Conservation (phyloP, 2,113 vertebrate species). For the Chloropsis cyanopogon region DNA sequence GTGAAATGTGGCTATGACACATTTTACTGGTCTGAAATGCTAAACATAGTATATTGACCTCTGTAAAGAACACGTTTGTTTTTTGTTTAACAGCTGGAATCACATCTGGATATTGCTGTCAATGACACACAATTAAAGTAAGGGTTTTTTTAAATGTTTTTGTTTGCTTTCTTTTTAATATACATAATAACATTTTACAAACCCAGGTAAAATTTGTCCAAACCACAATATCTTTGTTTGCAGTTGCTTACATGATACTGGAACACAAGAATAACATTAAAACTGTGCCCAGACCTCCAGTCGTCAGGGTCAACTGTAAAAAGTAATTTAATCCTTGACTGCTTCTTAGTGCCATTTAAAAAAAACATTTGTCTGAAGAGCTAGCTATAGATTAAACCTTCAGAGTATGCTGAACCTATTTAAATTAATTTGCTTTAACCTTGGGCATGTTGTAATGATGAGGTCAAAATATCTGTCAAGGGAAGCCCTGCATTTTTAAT, state of each 20-base stretch:
- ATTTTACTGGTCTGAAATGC: not conserved
- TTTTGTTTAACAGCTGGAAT: conserved; percentile 72
- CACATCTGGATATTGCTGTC: conserved; percentile 73
- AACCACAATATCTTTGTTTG: not conserved
- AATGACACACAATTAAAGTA: conserved; percentile 68
- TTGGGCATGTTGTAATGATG: not conserved
- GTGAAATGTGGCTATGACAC: not conserved
- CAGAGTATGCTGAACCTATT: not conserved
- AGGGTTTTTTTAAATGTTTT: not conserved
- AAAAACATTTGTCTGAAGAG: not conserved
- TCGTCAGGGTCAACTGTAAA: not conserved
- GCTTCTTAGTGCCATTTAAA: not conserved
- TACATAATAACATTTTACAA: not conserved
- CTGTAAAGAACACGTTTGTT: not conserved
- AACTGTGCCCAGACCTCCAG: not conserved
- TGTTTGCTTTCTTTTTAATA: not conserved
- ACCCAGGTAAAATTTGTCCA: not conserved
- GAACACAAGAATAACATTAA: not conserved
- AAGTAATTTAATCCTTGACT: not conserved
- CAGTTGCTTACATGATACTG: not conserved
- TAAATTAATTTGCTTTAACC: not conserved
- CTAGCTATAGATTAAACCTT: not conserved
- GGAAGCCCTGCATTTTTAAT: not conserved
- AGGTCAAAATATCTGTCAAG: not conserved
- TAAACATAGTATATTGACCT: not conserved